A percentile compares a stretch with the other conserved stretches of the same genome.
phyloP scores from a whole-genome alignment of 1,140 invertebrate genomes.

The Tetramorium alpestre region DNA sequence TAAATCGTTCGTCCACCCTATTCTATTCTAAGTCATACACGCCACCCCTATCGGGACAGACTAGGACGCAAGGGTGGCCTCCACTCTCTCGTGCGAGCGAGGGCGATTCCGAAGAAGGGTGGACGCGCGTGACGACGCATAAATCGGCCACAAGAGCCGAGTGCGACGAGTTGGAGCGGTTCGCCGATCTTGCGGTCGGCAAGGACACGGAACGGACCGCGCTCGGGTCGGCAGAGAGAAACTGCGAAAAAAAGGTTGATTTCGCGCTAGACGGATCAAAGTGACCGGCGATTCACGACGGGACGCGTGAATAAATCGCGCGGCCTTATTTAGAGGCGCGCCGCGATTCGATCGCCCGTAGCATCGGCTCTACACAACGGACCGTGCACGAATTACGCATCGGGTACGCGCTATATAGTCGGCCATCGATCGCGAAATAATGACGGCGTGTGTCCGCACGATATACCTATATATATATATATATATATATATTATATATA shows the following conservation, averaged over 20 bases:
- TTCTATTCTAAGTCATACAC: constrained; percentile 17
- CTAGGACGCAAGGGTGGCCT: constrained; percentile 24
- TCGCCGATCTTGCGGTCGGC: constrained; percentile 32
- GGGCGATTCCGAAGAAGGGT: constrained; percentile 69
- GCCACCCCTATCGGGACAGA: background rate
- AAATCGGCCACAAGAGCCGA: constrained; percentile 78
- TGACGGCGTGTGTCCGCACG: background rate
- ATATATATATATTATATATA: background rate
- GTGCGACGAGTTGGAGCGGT: background rate
- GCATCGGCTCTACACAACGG: constrained; percentile 6
- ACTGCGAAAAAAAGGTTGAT: constrained; percentile 52
- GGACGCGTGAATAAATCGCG: constrained; percentile 47
- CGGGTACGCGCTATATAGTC: constrained; percentile 30
- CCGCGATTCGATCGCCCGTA: constrained; percentile 47
- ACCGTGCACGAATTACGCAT: constrained; percentile 33
- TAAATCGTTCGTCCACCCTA: constrained; percentile 13
- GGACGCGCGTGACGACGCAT: constrained; percentile 79
- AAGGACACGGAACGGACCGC: constrained; percentile 18
- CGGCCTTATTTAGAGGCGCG: constrained; percentile 50
- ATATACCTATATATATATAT: background rate
- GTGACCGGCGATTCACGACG: constrained; percentile 39
- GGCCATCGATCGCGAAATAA: constrained; percentile 57
- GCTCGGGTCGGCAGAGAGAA: background rate
- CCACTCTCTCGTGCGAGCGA: constrained; percentile 53
- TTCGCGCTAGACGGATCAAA: constrained; percentile 60